Percentiles rank a stretch among this genome's conserved stretches.
Conservation (phyloP, 2,113 vertebrate genomes). For the Podilymbus podiceps region DNA sequence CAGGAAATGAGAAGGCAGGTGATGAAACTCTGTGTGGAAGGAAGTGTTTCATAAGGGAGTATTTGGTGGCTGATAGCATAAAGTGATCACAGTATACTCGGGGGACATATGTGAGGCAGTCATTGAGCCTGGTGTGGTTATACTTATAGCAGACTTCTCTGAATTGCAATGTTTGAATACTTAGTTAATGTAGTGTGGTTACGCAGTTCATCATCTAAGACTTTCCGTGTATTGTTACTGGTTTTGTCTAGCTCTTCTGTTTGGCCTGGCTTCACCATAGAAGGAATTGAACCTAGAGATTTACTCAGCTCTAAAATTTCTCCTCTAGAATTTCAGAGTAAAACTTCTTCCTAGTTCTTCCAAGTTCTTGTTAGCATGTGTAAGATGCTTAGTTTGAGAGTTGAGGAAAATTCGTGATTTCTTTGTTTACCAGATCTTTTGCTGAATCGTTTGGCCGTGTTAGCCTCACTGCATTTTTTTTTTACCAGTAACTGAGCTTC, state of each 20-base stretch:
- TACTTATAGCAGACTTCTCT: background rate
- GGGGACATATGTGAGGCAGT: background rate
- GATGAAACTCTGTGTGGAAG: conserved; percentile 10
- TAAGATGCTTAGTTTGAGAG: background rate
- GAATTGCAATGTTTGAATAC: background rate
- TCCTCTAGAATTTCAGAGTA: background rate
- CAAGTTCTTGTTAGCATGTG: background rate
- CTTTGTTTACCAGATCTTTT: background rate
- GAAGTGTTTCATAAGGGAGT: conserved; percentile 12
- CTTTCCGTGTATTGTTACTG: background rate
- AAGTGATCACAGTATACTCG: background rate
- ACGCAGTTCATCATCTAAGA: background rate
- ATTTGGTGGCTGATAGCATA: background rate
- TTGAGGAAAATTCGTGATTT: background rate
- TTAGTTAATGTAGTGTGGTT: background rate
- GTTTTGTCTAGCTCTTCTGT: background rate
- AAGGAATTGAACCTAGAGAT: background rate
- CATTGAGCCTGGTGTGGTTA: background rate
- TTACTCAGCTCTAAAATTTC: background rate
- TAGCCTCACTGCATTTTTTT: background rate
- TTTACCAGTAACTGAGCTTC: background rate
- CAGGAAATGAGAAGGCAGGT: conserved; percentile 22
- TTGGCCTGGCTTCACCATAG: background rate
- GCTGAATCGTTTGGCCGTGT: background rate
- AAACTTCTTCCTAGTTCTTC: background rate